A percentile compares a stretch with the other conserved stretches of the same genome.
phyloP scores from a whole-genome alignment of 2,113 vertebrate species.

The Eonycteris spelaea region DNA sequence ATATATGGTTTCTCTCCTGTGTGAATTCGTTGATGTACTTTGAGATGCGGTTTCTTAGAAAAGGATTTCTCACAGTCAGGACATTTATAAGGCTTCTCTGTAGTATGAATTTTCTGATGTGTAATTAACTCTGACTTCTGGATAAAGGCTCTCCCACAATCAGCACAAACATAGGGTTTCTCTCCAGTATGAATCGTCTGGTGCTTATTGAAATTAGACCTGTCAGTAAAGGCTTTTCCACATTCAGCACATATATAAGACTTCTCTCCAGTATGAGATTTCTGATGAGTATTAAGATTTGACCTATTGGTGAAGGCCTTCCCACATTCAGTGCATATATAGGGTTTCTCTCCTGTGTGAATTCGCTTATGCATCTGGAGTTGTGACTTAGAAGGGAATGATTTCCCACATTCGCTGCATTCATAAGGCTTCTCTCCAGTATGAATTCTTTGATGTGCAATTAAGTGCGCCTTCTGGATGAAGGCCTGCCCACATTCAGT shows the following conservation, averaged over 20 bases:
- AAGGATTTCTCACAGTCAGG: constrained; percentile 73
- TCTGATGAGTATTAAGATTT: constrained; percentile 74
- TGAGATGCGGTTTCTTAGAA: constrained; percentile 73
- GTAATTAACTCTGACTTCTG: constrained; percentile 70
- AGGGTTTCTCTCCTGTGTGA: constrained; percentile 79
- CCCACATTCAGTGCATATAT: constrained; percentile 67
- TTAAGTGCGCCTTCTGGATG: constrained; percentile 71
- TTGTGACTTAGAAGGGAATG: constrained; percentile 83
- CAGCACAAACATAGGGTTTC: constrained; percentile 65
- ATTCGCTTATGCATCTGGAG: constrained; percentile 79
- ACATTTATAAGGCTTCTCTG: constrained; percentile 75
- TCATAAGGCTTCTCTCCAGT: constrained; percentile 73
- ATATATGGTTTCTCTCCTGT: constrained; percentile 75
- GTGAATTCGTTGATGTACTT: constrained; percentile 73
- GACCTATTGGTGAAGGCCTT: constrained; percentile 73
- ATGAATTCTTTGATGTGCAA: constrained; percentile 73
- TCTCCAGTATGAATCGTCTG: constrained; percentile 74
- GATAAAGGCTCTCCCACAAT: constrained; percentile 71
- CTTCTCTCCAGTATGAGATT: constrained; percentile 73
- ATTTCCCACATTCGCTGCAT: constrained; percentile 72
- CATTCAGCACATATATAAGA: constrained; percentile 71
- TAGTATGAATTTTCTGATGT: constrained; percentile 71
- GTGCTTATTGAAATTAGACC: constrained; percentile 76
- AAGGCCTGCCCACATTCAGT: constrained; percentile 72
- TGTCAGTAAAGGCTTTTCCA: constrained; percentile 71